Evolutionary conservation across 2,113 vertebrate species (phyloP).

Genomic region (Ibidorhyncha struthersii): DNA sequence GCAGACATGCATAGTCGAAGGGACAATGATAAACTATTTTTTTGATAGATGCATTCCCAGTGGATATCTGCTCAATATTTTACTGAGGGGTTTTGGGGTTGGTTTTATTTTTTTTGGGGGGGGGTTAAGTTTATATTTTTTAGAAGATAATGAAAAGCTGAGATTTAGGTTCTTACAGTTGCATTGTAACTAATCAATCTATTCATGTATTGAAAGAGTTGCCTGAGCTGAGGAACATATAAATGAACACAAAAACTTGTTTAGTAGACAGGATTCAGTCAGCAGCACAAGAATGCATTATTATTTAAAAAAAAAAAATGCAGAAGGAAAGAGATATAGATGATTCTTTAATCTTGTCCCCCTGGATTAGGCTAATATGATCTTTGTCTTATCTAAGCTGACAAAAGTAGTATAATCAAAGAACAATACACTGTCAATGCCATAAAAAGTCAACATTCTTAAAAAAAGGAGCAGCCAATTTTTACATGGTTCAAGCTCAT

Average conservation of each 20-base stretch:
- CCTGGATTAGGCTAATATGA: not conserved
- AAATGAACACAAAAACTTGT: not conserved
- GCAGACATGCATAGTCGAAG: not conserved
- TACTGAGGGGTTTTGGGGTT: accelerated
- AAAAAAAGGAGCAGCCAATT: not conserved
- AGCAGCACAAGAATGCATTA: not conserved
- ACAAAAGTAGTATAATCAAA: not conserved
- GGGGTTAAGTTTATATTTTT: not conserved
- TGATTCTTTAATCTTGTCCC: not conserved
- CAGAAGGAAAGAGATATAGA: not conserved
- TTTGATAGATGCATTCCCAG: not conserved
- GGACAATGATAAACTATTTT: not conserved
- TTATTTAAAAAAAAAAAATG: not conserved
- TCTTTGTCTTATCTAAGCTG: not conserved
- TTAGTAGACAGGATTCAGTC: not conserved
- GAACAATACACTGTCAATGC: not conserved
- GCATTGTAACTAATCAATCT: not conserved
- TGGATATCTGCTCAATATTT: not conserved
- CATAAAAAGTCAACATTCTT: not conserved
- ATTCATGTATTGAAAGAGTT: not conserved
- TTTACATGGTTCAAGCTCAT: not conserved
- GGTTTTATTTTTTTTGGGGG: accelerated
- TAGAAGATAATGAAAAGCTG: not conserved
- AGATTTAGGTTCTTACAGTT: not conserved
- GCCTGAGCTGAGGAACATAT: not conserved